These are phyloP conservation scores for Lasioglossum villosulum DNA, from an alignment of 2,888 invertebrate genomes.

Conservation along the genomic window DNA sequence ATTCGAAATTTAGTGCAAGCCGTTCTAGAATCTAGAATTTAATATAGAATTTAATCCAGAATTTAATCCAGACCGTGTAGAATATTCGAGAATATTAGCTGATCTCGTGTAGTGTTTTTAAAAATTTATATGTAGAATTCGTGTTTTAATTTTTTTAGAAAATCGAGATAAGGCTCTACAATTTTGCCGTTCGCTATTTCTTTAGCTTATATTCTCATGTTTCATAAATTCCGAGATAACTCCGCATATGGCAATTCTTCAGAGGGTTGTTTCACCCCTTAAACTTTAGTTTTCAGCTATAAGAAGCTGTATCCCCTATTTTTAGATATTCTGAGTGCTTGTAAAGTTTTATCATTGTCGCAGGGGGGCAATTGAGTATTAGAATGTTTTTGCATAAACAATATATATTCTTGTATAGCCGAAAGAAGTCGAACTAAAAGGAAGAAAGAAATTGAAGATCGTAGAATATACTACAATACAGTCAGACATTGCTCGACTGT, in stretches of 20 bases:
- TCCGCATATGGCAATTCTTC: not conserved
- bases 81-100: not conserved
- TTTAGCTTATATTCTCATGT: not conserved
- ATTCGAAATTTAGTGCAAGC: not conserved
- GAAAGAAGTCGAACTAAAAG: not conserved
- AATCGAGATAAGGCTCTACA: not conserved
- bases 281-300: not conserved
- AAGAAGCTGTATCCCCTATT: not conserved
- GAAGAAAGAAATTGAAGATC: not conserved
- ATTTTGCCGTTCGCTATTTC: not conserved
- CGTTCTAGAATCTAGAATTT: not conserved
- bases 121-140: no score
- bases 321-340: not conserved
- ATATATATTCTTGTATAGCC: not conserved
- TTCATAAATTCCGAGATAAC: not conserved
- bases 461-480: not conserved
- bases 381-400: not conserved
- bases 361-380: not conserved
- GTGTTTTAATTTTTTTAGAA: no score
- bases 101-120: not conserved
- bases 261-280: constrained; percentile 1
- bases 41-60: not conserved
- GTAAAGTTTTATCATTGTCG: not conserved
- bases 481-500: not conserved
- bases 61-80: not conserved